phyloP scores from a whole-genome alignment of 2,797 vertebrate genomes.

The Tragelaphus eurycerus region DNA sequence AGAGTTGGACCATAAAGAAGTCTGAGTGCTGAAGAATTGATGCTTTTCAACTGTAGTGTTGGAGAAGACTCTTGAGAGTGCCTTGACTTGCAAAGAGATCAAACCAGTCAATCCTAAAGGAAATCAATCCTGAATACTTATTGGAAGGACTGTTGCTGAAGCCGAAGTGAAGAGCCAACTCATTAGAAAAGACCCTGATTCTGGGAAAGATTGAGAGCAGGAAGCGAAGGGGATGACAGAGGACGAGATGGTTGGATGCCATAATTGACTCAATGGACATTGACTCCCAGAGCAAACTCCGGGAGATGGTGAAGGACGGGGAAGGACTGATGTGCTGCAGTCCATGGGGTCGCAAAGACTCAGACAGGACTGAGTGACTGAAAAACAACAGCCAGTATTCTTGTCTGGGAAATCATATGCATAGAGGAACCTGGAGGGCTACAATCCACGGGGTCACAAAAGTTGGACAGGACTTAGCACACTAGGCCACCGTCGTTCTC shows the following conservation, averaged over 20 bases:
- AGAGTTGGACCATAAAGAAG: background rate
- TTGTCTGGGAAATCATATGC: background rate
- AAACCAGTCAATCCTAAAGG: background rate
- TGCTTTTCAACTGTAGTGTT: background rate
- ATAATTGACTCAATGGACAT: background rate
- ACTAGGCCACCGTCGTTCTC: background rate
- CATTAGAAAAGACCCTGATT: background rate
- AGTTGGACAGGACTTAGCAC: background rate
- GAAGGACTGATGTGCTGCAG: fast-evolving
- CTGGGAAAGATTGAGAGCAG: background rate
- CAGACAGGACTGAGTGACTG: background rate
- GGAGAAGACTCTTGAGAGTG: background rate
- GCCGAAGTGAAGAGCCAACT: background rate
- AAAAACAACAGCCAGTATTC: background rate
- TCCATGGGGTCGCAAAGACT: background rate
- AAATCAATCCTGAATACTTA: background rate
- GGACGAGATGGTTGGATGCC: background rate
- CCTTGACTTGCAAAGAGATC: background rate
- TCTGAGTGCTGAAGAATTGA: background rate
- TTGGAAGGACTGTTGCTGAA: background rate
- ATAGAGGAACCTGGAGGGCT: background rate
- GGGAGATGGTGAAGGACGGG: background rate
- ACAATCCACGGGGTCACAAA: background rate
- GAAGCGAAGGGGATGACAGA: background rate
- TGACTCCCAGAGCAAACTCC: background rate